Percentiles rank a stretch among this genome's conserved stretches.
Conservation (phyloP, 2,113 vertebrate species). For the Silurus asotus region DNA sequence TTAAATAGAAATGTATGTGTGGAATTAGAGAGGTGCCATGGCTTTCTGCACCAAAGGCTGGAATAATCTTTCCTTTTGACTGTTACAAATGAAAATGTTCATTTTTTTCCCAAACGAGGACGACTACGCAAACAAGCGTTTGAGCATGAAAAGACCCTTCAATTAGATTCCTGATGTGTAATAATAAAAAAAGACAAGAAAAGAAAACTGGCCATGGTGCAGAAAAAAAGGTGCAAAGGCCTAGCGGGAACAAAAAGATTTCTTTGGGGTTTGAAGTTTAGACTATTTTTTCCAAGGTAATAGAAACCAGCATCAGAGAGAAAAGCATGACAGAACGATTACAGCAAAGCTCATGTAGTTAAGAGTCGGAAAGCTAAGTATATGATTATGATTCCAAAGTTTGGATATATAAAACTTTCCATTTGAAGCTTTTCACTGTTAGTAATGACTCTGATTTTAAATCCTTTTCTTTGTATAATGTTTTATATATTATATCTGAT, state of each 20-base stretch:
- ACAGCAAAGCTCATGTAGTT: background rate
- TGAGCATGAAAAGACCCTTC: constrained; percentile 44
- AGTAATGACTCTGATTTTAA: background rate
- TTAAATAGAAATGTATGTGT: constrained; percentile 40
- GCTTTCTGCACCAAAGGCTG: background rate
- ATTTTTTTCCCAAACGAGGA: constrained; percentile 45
- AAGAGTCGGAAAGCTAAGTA: background rate
- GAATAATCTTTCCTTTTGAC: constrained; percentile 28
- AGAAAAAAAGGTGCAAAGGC: background rate
- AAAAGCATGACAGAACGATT: background rate
- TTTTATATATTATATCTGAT: background rate
- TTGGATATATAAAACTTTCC: background rate
- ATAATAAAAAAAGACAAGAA: background rate
- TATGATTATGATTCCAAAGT: background rate
- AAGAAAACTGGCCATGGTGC: constrained; percentile 12
- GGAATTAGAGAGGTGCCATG: constrained; percentile 2
- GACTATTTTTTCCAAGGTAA: background rate
- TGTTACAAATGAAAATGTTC: constrained; percentile 47
- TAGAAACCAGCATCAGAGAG: background rate
- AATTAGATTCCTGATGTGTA: constrained; percentile 45
- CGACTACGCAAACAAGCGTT: constrained; percentile 44
- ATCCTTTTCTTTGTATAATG: background rate
- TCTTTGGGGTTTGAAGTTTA: background rate
- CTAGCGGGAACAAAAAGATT: background rate
- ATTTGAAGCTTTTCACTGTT: background rate